Percentiles rank a stretch among this genome's conserved stretches.
Conservation (phyloP, 2,888 invertebrate genomes). For the Exephanes ischioxanthus region DNA sequence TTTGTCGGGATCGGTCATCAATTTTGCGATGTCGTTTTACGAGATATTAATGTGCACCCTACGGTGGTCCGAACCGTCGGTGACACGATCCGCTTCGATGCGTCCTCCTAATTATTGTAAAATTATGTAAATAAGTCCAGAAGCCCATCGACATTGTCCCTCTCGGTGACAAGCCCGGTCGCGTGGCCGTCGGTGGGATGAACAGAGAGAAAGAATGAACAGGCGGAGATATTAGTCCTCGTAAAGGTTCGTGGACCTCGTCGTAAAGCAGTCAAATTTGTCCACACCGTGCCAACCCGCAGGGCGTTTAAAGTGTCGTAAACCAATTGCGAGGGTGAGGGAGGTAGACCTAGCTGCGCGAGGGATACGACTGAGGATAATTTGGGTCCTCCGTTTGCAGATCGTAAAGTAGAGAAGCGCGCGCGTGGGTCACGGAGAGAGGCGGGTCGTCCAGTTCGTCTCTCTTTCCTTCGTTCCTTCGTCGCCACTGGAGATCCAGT, state of each 20-base stretch:
- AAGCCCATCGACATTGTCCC: not conserved
- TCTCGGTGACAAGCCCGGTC: not conserved
- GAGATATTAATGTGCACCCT: slow-evolving; percentile 39
- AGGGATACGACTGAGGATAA: slow-evolving; percentile 53
- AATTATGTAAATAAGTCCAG: slow-evolving; percentile 25
- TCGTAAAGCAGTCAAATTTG: slow-evolving; percentile 80
- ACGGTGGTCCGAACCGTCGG: slow-evolving; percentile 5
- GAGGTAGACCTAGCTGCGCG: slow-evolving; percentile 12
- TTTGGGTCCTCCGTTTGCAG: slow-evolving; percentile 67
- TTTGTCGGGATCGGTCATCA: not conserved
- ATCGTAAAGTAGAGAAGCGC: slow-evolving; percentile 65
- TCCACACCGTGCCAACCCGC: slow-evolving; percentile 74
- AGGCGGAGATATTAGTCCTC: slow-evolving; percentile 61
- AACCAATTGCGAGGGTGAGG: slow-evolving; percentile 70
- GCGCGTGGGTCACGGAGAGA: slow-evolving; percentile 53
- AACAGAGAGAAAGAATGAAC: slow-evolving; percentile 15
- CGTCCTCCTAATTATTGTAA: slow-evolving; percentile 26
- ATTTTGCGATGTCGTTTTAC: slow-evolving; percentile 30
- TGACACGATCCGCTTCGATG: slow-evolving; percentile 25
- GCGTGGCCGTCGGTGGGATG: not conserved
- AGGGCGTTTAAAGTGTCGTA: slow-evolving; percentile 77
- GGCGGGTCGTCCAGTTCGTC: slow-evolving; percentile 25
- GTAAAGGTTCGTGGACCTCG: slow-evolving; percentile 68
- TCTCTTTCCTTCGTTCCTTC: slow-evolving; percentile 15
- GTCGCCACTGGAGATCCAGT: slow-evolving; percentile 5